Conservation (phyloP, 2,888 invertebrate genomes). For the Calameuta filiformis region DNA sequence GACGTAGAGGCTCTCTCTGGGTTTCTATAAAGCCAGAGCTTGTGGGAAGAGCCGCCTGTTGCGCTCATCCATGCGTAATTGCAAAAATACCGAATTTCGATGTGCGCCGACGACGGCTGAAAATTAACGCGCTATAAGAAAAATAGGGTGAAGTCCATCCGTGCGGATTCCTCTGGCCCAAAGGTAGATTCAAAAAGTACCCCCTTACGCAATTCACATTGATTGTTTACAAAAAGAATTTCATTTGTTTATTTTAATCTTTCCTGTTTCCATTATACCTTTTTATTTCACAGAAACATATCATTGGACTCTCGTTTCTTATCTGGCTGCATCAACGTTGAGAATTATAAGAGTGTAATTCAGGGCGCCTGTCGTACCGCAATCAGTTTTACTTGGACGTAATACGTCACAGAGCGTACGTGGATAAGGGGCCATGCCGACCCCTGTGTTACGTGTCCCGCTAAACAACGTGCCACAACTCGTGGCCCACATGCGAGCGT, state of each 20-base stretch:
- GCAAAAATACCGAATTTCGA: conserved; percentile 51
- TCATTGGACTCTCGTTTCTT: background rate
- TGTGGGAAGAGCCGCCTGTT: conserved; percentile 57
- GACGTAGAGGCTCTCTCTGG: background rate
- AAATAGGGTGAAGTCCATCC: background rate
- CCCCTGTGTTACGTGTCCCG: conserved; percentile 3
- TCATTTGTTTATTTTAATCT: background rate
- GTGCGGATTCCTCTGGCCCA: conserved; percentile 1
- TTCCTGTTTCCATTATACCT: background rate
- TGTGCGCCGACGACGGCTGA: conserved; percentile 22
- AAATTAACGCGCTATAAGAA: conserved; percentile 36
- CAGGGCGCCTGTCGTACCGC: background rate
- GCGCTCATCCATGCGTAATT: conserved; percentile 54
- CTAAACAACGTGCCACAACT: conserved; percentile 9
- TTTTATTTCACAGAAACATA: background rate
- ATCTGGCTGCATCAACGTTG: background rate
- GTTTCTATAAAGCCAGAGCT: background rate
- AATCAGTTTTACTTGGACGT: background rate
- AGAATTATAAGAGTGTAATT: background rate
- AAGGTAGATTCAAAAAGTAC: background rate
- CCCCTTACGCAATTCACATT: background rate
- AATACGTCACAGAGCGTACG: background rate
- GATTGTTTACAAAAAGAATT: background rate
- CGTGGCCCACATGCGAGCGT: conserved; percentile 28
- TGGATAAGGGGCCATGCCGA: background rate